Evolutionary conservation across 2,888 invertebrate genomes (phyloP).

Genomic region (Drosophila subquinaria): DNA sequence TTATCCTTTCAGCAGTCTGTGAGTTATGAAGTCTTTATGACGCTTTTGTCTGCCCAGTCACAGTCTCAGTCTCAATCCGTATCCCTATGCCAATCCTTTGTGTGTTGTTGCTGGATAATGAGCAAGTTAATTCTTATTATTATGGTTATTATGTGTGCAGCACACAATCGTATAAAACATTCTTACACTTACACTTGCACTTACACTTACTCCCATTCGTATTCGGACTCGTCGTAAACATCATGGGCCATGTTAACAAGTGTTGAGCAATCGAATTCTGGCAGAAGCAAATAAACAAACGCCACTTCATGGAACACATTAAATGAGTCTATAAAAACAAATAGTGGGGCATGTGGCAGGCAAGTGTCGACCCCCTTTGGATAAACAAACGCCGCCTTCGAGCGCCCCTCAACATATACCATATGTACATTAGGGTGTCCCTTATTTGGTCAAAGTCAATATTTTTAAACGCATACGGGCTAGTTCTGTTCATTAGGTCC

Average conservation of each 20-base stretch:
- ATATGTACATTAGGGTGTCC: too few relatives aligned
- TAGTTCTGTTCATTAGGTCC: too few relatives aligned
- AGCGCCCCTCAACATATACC: slow-evolving; percentile 33
- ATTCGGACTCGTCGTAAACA: slow-evolving; percentile 47
- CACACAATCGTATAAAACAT: slow-evolving; percentile 15
- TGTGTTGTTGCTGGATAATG: slow-evolving; percentile 64
- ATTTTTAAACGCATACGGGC: too few relatives aligned
- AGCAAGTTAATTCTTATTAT: slow-evolving; percentile 78
- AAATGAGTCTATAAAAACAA: slow-evolving; percentile 81
- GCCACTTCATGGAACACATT: slow-evolving; percentile 64
- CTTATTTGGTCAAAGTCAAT: too few relatives aligned
- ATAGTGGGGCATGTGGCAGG: slow-evolving; percentile 64
- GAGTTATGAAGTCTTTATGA: slow-evolving; percentile 83
- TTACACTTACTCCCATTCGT: slow-evolving; percentile 18
- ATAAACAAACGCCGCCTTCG: slow-evolving; percentile 78
- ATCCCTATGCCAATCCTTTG: slow-evolving; percentile 61
- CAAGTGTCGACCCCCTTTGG: slow-evolving; percentile 81
- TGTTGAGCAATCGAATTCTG: slow-evolving; percentile 68
- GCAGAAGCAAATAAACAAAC: slow-evolving; percentile 64
- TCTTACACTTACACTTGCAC: slow-evolving; percentile 5
- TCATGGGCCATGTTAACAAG: slow-evolving; percentile 51
- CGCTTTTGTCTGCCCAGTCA: slow-evolving; percentile 57
- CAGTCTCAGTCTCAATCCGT: slow-evolving; percentile 22
- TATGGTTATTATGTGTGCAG: slow-evolving; percentile 71
- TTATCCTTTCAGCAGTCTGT: slow-evolving; percentile 74